Evolutionary conservation across 2,888 invertebrate genomes (phyloP).

Genomic region (Arge pagana): DNA sequence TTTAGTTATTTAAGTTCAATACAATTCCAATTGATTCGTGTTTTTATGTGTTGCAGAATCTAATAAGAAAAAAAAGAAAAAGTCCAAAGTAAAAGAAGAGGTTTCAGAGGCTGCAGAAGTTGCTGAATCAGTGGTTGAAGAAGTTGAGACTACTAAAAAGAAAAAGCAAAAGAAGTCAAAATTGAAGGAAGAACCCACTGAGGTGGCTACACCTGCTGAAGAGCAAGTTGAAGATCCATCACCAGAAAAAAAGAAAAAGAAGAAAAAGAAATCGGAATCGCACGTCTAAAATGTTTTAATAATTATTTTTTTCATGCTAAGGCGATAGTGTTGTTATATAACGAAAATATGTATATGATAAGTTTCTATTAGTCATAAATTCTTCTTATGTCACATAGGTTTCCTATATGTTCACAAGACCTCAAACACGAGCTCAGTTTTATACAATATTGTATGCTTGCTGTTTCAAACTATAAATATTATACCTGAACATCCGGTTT

Average conservation of each 20-base stretch:
- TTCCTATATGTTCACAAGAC: too few relatives aligned
- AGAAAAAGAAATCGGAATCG: constrained; percentile 61
- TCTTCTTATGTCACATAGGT: too few relatives aligned
- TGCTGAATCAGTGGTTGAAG: constrained; percentile 17
- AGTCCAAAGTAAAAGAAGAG: constrained; percentile 45
- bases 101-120: constrained; percentile 26
- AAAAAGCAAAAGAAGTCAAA: constrained; percentile 31
- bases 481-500: too few relatives aligned
- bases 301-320: too few relatives aligned
- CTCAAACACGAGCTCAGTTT: too few relatives aligned
- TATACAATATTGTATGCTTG: too few relatives aligned
- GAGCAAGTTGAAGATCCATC: constrained; percentile 46
- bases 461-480: too few relatives aligned
- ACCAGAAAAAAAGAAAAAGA: constrained; percentile 63
- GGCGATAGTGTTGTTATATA: neutral
- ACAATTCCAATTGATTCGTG: constrained; percentile 12
- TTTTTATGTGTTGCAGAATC: constrained; percentile 42
- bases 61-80: constrained; percentile 58
- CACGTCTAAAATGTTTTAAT: constrained; percentile 36
- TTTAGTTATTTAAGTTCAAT: neutral
- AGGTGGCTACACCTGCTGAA: constrained; percentile 39
- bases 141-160: too few relatives aligned
- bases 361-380: too few relatives aligned
- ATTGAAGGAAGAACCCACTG: constrained; percentile 3
- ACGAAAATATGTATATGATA: neutral